These are phyloP conservation scores for Hippopotamyrus pictus DNA, from an alignment of 2,797 vertebrate genomes.

Conservation along the genomic window DNA sequence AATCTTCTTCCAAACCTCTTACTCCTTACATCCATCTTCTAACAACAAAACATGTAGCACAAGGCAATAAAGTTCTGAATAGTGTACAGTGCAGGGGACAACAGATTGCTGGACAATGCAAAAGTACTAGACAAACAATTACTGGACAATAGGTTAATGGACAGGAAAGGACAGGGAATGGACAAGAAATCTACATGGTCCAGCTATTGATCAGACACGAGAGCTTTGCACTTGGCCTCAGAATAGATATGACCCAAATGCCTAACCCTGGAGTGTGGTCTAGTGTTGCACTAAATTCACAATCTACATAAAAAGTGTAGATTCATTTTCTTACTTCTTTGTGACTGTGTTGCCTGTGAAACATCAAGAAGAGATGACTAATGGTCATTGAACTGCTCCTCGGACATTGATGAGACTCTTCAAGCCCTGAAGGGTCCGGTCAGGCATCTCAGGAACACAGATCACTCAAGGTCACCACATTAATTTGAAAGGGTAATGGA, in stretches of 20 bases:
- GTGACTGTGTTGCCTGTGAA: background rate
- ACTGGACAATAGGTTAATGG: background rate
- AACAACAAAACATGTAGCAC: background rate
- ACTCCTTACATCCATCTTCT: background rate
- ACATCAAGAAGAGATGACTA: background rate
- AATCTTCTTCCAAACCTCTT: background rate
- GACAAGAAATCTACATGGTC: background rate
- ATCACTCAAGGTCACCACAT: background rate
- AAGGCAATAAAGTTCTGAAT: background rate
- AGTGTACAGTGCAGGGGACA: background rate
- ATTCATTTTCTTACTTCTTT: background rate
- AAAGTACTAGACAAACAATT: background rate
- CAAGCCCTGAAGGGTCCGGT: background rate
- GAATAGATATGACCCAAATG: background rate
- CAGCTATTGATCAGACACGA: background rate
- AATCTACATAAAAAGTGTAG: background rate
- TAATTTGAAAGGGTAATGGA: background rate
- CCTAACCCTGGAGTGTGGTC: background rate
- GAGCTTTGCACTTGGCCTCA: background rate
- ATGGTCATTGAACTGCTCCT: background rate
- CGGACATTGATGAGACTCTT: background rate
- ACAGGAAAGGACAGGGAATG: background rate
- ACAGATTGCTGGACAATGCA: background rate
- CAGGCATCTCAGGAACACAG: background rate
- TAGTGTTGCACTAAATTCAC: background rate